phyloP scores from a whole-genome alignment of 2,797 vertebrate genomes.

The Phoebastria nigripes region DNA sequence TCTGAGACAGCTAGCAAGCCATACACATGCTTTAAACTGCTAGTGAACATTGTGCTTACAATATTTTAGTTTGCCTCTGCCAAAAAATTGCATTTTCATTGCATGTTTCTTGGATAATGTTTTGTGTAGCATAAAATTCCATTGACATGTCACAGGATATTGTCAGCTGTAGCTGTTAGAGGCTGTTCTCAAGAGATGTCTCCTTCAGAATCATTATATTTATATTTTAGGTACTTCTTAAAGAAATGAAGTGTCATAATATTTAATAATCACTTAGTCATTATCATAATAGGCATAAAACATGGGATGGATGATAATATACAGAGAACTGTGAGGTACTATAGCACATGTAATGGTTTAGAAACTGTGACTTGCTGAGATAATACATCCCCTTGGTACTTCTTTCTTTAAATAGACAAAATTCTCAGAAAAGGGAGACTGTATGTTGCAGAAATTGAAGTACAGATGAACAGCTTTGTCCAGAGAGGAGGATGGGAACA shows the following conservation, averaged over 20 bases:
- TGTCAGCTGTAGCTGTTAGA: neutral
- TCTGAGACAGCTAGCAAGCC: neutral
- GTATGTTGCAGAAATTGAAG: neutral
- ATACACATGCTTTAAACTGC: accelerated
- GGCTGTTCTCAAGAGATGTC: neutral
- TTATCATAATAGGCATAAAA: neutral
- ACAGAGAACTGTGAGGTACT: neutral
- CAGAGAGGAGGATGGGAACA: neutral
- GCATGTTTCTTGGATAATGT: neutral
- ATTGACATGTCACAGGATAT: neutral
- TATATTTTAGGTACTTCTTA: neutral
- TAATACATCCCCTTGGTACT: neutral
- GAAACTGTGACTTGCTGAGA: neutral
- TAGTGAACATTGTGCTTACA: neutral
- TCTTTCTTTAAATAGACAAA: neutral
- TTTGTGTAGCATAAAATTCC: neutral
- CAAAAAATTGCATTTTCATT: neutral
- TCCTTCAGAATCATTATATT: neutral
- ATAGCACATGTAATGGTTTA: neutral
- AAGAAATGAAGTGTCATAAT: conserved; percentile 2
- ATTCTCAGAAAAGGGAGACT: neutral
- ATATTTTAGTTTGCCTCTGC: neutral
- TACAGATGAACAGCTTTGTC: neutral
- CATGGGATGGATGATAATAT: neutral
- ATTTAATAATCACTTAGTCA: conserved; percentile 15